phyloP scores from a whole-genome alignment of 2,797 vertebrate species.

The Takifugu rubripes region DNA sequence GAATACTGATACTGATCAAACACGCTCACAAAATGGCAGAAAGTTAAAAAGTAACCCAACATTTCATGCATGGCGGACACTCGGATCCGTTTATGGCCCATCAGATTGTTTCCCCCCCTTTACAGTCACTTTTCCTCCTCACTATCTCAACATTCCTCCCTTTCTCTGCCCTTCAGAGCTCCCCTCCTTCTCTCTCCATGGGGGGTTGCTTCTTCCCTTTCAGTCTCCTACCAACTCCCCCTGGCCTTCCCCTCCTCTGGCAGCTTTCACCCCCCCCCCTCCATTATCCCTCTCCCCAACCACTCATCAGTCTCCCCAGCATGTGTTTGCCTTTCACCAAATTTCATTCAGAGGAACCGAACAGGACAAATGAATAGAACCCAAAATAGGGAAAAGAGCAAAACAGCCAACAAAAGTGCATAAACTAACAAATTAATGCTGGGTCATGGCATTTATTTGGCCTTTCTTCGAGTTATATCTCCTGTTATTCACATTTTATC shows the following conservation, averaged over 20 bases:
- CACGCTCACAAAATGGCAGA: slow-evolving; percentile 24
- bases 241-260: slow-evolving; percentile 37
- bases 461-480: slow-evolving; percentile 8
- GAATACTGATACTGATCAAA: slow-evolving; percentile 62
- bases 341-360: slow-evolving; percentile 62
- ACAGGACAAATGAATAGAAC: slow-evolving; percentile 39
- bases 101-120: slow-evolving; percentile 37
- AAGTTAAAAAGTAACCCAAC: slow-evolving; percentile 29
- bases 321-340: slow-evolving; percentile 69
- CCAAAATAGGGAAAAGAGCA: slow-evolving; percentile 26
- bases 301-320: slow-evolving; percentile 70
- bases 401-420: slow-evolving; percentile 35
- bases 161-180: slow-evolving; percentile 63
- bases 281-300: slow-evolving; percentile 43
- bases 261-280: slow-evolving; percentile 32
- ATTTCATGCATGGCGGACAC: slow-evolving; percentile 17
- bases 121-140: slow-evolving; percentile 46
- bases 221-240: slow-evolving; percentile 61
- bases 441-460: slow-evolving; percentile 1
- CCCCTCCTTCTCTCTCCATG: slow-evolving; percentile 61
- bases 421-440: slow-evolving; percentile 43
- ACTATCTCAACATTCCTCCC: slow-evolving; percentile 59
- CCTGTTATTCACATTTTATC: slow-evolving; percentile 4
- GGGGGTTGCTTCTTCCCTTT: slow-evolving; percentile 70
- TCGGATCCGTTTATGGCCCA: slow-evolving; percentile 24